These are phyloP conservation scores for Eidolon helvum DNA, from an alignment of 2,113 vertebrate species.

Conservation along the genomic window DNA sequence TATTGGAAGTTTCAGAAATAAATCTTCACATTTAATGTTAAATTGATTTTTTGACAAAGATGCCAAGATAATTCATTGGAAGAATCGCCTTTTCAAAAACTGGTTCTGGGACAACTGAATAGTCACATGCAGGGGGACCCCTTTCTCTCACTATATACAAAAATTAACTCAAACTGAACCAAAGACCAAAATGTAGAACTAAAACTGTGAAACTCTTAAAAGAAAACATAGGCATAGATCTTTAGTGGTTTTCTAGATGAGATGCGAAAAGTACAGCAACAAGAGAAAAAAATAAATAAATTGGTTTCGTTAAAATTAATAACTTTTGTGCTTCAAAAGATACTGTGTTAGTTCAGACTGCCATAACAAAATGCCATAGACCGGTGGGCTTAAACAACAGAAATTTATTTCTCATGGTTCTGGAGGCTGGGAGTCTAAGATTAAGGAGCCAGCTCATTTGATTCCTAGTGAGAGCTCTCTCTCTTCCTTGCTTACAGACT, in stretches of 20 bases:
- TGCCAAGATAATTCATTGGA: not conserved
- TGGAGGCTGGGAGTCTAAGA: not conserved
- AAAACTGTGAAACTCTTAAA: not conserved
- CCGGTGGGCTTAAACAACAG: not conserved
- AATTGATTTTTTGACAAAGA: no score
- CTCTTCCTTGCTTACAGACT: not conserved
- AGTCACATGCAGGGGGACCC: not conserved
- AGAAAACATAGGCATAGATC: not conserved
- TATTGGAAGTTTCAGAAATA: not conserved
- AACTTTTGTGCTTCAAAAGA: no score
- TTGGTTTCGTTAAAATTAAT: no score
- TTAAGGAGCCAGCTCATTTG: not conserved
- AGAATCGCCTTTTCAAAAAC: not conserved
- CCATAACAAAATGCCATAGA: no score
- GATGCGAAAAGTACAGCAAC: not conserved
- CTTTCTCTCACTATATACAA: no score
- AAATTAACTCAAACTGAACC: not conserved
- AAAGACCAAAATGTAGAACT: not conserved
- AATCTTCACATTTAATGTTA: no score
- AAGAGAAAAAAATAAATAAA: not conserved
- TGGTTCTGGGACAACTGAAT: not conserved
- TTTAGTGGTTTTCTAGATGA: not conserved
- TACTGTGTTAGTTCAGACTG: no score
- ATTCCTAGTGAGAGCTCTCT: not conserved
- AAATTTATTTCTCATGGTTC: not conserved